Percentiles rank a stretch among this genome's conserved stretches.
These are phyloP conservation scores for Alligator sinensis DNA, from an alignment of 2,113 vertebrate genomes.

Conservation along the genomic window DNA sequence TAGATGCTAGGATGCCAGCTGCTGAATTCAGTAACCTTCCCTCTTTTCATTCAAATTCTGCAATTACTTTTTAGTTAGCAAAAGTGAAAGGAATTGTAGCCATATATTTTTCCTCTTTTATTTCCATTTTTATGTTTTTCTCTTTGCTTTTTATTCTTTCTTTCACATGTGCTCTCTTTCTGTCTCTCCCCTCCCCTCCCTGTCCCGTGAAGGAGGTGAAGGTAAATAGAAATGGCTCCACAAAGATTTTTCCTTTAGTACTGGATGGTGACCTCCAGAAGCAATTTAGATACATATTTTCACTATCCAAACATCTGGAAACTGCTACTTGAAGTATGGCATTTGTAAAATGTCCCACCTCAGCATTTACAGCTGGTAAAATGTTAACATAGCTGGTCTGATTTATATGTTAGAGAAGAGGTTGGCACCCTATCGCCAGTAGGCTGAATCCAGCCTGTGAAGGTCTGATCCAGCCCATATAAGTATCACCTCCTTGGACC, in stretches of 20 bases:
- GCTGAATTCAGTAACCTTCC: not conserved
- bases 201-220: no score
- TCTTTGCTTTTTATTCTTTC: not conserved
- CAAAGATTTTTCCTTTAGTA: not conserved
- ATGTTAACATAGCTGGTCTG: not conserved
- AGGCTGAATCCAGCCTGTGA: no score
- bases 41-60: not conserved
- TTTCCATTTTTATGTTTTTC: accelerated
- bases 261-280: accelerated
- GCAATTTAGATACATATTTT: not conserved
- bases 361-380: not conserved
- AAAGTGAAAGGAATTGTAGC: not conserved
- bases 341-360: not conserved
- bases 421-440: no score
- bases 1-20: no score
- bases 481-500: no score
- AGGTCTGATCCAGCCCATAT: no score
- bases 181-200: not conserved
- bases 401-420: no score
- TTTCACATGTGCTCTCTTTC: accelerated
- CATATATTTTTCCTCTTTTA: accelerated
- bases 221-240: accelerated
- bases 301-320: accelerated
- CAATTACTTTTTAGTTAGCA: not conserved
- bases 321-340: not conserved